A percentile compares a stretch with the other conserved stretches of the same genome.
Evolutionary conservation across 1,140 invertebrate genomes (phyloP).

Genomic region (Aradophagus sp.): DNA sequence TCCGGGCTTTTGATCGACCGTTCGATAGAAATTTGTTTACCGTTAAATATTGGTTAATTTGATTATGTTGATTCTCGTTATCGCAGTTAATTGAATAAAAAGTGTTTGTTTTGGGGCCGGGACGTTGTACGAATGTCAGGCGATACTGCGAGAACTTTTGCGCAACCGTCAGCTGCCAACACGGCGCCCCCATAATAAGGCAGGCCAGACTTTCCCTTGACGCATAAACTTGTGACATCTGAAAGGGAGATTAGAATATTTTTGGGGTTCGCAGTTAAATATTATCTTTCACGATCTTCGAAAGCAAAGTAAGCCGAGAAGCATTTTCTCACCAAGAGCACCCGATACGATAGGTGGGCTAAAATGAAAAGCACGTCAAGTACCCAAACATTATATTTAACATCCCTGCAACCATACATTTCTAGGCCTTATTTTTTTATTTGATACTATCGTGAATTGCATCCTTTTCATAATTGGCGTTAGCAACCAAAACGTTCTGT

Average conservation of each 20-base stretch:
- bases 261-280: slow-evolving; percentile 63
- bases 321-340: slow-evolving; percentile 48
- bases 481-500: too few species aligned
- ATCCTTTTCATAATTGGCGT: slow-evolving; percentile 24
- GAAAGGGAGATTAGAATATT: slow-evolving; percentile 70
- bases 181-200: slow-evolving; percentile 54
- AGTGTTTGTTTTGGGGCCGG: slow-evolving; percentile 26
- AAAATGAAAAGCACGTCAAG: slow-evolving; percentile 35
- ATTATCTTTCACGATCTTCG: slow-evolving; percentile 62
- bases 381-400: slow-evolving; percentile 42
- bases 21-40: too few species aligned
- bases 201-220: slow-evolving; percentile 44
- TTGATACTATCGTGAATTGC: too few species aligned
- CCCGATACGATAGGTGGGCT: slow-evolving; percentile 28
- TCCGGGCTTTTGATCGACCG: too few species aligned
- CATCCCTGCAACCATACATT: slow-evolving; percentile 21
- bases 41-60: neutral
- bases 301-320: slow-evolving; percentile 45
- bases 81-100: slow-evolving; percentile 28
- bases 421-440: slow-evolving; percentile 18
- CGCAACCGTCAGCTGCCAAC: slow-evolving; percentile 66
- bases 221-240: slow-evolving; percentile 57
- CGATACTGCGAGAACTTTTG: slow-evolving; percentile 65
- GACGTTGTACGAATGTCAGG: slow-evolving; percentile 45
- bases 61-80: slow-evolving; percentile 4